These are phyloP conservation scores for Haplochromis vanheusdeni DNA, from an alignment of 2,113 vertebrate genomes.

Conservation along the genomic window DNA sequence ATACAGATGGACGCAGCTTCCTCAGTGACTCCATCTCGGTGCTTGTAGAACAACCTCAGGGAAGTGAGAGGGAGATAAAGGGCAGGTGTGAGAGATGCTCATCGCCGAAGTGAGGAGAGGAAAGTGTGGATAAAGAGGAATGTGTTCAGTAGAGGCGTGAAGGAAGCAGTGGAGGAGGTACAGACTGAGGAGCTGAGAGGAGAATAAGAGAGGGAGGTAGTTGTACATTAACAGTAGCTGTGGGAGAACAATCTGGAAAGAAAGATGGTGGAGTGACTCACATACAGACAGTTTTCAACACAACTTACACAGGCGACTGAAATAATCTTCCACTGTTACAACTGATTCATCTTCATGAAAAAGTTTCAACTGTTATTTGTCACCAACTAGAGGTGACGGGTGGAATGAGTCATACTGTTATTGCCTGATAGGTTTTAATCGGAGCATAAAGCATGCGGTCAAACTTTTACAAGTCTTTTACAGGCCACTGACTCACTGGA, in stretches of 20 bases:
- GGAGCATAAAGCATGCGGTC: not conserved
- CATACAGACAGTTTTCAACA: not conserved
- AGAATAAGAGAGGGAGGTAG: not conserved
- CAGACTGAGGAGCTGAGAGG: not conserved
- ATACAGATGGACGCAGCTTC: not conserved
- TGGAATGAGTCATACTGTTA: not conserved
- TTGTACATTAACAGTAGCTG: not conserved
- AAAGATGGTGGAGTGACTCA: conserved; percentile 10
- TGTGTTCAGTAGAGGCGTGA: not conserved
- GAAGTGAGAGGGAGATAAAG: not conserved
- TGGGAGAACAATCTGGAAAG: conserved; percentile 3
- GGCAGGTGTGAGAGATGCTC: not conserved
- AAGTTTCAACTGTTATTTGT: not conserved
- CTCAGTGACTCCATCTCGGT: not conserved
- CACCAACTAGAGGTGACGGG: not conserved
- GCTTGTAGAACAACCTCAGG: not conserved
- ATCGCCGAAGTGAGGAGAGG: not conserved
- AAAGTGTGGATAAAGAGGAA: not conserved
- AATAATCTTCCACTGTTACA: not conserved
- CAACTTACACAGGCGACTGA: not conserved
- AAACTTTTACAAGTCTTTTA: not conserved
- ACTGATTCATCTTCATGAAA: not conserved
- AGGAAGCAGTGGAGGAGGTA: not conserved
- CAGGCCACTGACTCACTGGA: not conserved
- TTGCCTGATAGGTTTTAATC: not conserved